Conservation (phyloP, 2,113 vertebrate species). For the Albula goreensis region DNA sequence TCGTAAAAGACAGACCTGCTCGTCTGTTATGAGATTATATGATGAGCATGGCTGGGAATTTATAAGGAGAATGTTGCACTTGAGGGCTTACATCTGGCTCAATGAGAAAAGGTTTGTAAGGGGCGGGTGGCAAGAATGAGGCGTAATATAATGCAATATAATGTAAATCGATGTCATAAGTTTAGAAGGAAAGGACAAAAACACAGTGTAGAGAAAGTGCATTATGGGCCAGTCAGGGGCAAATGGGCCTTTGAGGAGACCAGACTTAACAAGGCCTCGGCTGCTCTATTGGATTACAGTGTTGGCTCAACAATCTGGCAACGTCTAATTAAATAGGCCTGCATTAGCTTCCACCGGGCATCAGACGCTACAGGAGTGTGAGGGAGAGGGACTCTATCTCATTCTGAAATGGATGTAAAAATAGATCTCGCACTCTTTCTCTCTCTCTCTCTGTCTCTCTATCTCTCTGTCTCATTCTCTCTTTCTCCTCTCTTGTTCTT, state of each 20-base stretch:
- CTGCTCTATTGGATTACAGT: constrained; percentile 69
- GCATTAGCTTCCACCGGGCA: constrained; percentile 63
- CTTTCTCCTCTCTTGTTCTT: neutral
- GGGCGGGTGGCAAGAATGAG: constrained; percentile 40
- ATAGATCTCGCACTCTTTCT: constrained; percentile 54
- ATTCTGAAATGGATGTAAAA: constrained; percentile 71
- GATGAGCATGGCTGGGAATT: constrained; percentile 52
- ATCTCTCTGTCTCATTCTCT: constrained; percentile 15
- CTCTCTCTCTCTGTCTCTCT: neutral
- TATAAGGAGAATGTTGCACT: constrained; percentile 30
- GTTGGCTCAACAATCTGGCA: constrained; percentile 70
- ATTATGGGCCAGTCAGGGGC: constrained; percentile 49
- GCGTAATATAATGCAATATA: constrained; percentile 54
- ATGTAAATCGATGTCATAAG: constrained; percentile 67
- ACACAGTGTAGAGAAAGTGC: constrained; percentile 60
- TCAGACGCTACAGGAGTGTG: constrained; percentile 37
- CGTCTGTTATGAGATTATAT: constrained; percentile 57
- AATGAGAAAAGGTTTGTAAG: constrained; percentile 36
- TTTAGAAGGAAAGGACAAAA: constrained; percentile 59
- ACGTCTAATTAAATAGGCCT: constrained; percentile 73
- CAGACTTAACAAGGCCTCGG: constrained; percentile 54
- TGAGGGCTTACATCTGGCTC: constrained; percentile 51
- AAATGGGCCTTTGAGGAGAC: constrained; percentile 57
- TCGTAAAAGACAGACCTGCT: constrained; percentile 37
- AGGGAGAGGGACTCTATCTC: constrained; percentile 65